phyloP scores from a whole-genome alignment of 2,797 vertebrate genomes.

The Schizopygopsis pylzovi region DNA sequence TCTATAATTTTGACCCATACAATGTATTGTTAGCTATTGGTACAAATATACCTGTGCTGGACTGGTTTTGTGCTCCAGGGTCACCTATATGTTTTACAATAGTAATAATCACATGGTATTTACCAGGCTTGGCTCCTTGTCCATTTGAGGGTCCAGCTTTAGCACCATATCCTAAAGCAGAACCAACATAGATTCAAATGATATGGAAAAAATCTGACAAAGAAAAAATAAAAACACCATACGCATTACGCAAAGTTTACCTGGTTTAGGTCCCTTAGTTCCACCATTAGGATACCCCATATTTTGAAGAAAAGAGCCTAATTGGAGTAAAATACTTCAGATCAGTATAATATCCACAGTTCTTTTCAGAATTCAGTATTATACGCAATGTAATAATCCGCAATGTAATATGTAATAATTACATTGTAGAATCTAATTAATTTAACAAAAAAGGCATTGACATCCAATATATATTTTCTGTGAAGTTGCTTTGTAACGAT shows the following conservation, averaged over 20 bases:
- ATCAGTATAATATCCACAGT: neutral
- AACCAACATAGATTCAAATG: neutral
- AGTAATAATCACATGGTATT: slow-evolving; percentile 35
- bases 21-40: neutral
- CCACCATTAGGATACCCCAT: slow-evolving; percentile 14
- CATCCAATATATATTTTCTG: neutral
- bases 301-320: slow-evolving; percentile 5
- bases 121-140: slow-evolving; percentile 48
- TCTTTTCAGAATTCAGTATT: slow-evolving; percentile 3
- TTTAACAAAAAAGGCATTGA: neutral
- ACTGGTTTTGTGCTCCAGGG: neutral
- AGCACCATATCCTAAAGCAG: slow-evolving; percentile 30
- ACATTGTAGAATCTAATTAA: neutral
- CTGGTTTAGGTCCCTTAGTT: slow-evolving; percentile 42
- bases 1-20: neutral
- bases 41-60: neutral
- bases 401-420: neutral
- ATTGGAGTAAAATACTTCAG: neutral
- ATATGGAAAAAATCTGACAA: neutral
- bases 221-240: neutral
- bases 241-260: slow-evolving; percentile 12
- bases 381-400: neutral
- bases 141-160: slow-evolving; percentile 23
- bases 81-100: neutral
- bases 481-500: no score